phyloP scores from a whole-genome alignment of 2,888 invertebrate genomes.

The Octonoba sinensis region DNA sequence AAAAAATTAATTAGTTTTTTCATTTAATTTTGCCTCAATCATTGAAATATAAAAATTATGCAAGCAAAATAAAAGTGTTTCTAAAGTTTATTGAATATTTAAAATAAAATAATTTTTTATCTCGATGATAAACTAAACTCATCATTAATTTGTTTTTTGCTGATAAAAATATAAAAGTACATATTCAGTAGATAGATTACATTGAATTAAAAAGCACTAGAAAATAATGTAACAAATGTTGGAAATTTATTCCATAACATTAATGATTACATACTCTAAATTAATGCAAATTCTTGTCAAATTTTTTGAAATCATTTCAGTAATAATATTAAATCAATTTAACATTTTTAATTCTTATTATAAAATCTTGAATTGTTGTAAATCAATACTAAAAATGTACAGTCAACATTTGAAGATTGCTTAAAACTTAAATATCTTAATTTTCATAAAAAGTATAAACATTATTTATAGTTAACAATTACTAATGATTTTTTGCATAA shows the following conservation, averaged over 20 bases:
- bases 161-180: neutral
- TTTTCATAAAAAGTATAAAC: neutral
- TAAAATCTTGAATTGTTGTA: neutral
- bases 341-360: too few species aligned
- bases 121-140: neutral
- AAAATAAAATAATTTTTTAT: neutral
- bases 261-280: neutral
- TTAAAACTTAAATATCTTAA: neutral
- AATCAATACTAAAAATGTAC: neutral
- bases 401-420: neutral
- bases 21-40: neutral
- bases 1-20: neutral
- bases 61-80: neutral
- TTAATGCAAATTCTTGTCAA: neutral
- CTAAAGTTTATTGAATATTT: neutral
- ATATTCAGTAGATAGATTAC: neutral
- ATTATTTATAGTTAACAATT: slow-evolving; percentile 2
- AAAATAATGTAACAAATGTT: neutral
- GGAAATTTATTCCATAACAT: neutral
- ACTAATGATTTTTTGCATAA: neutral
- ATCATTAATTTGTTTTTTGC: neutral
- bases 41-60: neutral
- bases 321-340: neutral
- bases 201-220: neutral
- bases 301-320: neutral